Evolutionary conservation across 2,888 invertebrate species (phyloP).

Genomic region (Chouioia cunea): DNA sequence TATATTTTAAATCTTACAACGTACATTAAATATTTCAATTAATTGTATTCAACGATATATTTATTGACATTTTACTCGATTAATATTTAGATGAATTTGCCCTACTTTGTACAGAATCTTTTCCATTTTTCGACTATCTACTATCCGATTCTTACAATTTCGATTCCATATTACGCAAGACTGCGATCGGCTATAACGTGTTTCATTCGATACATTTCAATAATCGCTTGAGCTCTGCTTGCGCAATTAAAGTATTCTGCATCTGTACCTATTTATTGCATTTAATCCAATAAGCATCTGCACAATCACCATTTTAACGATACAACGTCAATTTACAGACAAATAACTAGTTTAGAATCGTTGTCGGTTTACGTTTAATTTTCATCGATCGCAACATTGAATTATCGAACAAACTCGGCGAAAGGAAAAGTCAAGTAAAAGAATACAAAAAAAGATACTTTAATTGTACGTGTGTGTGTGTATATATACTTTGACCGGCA

Average conservation of each 20-base stretch:
- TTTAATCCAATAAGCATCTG: constrained; percentile 4
- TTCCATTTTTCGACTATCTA: constrained; percentile 25
- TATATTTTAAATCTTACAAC: constrained; percentile 21
- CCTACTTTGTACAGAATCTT: constrained; percentile 40
- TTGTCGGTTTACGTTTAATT: constrained; percentile 25
- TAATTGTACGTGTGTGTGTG: too few species aligned
- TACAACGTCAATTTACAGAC: constrained; percentile 46
- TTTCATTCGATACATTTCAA: constrained; percentile 15
- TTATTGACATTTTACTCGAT: constrained; percentile 22
- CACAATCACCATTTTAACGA: constrained; percentile 21
- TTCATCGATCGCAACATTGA: neutral
- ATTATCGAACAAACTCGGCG: too few species aligned
- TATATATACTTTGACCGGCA: neutral
- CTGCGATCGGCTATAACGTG: constrained; percentile 39
- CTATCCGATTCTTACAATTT: constrained; percentile 24
- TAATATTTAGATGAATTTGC: neutral
- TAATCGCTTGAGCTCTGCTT: constrained; percentile 38
- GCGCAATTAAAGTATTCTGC: constrained; percentile 1
- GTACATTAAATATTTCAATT: constrained; percentile 30
- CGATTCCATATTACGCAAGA: constrained; percentile 35
- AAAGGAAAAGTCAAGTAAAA: too few species aligned
- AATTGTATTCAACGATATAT: constrained; percentile 31
- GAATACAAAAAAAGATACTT: too few species aligned
- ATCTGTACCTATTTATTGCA: constrained; percentile 11
- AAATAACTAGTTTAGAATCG: constrained; percentile 42